A percentile compares a stretch with the other conserved stretches of the same genome.
These are phyloP conservation scores for Parnassius smintheus DNA, from an alignment of 2,888 invertebrate genomes.

Conservation along the genomic window DNA sequence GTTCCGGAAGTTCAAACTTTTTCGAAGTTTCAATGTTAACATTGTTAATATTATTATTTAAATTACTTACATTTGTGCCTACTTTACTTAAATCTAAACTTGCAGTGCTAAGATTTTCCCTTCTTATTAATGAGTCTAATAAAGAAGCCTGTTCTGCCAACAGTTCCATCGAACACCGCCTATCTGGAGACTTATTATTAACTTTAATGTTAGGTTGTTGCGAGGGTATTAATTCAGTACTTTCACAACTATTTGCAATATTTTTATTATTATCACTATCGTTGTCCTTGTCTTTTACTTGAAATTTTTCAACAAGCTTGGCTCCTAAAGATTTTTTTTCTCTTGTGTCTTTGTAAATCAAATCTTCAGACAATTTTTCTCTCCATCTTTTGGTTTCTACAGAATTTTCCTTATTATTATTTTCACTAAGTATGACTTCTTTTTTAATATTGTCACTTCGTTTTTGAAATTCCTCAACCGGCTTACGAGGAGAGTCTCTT, in stretches of 20 bases:
- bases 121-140: conserved; percentile 75
- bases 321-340: conserved; percentile 87
- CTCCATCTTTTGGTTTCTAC: conserved; percentile 73
- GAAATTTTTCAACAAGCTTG: conserved; percentile 87
- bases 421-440: conserved; percentile 27
- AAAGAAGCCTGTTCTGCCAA: conserved; percentile 79
- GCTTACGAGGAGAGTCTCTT: conserved; percentile 71
- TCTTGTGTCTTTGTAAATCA: conserved; percentile 70
- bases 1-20: conserved; percentile 32
- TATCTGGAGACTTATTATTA: conserved; percentile 55
- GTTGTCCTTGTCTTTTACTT: conserved; percentile 82
- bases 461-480: conserved; percentile 38
- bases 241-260: conserved; percentile 26
- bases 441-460: conserved; percentile 15
- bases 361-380: conserved; percentile 83
- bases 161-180: conserved; percentile 80
- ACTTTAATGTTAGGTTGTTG: conserved; percentile 27
- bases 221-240: conserved; percentile 33
- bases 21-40: conserved; percentile 42
- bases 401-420: conserved; percentile 29
- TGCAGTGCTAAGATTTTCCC: conserved; percentile 75
- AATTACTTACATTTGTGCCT: conserved; percentile 44
- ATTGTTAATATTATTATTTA: conserved; percentile 32
- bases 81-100: conserved; percentile 72
- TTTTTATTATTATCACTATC: conserved; percentile 21